Evolutionary conservation across 1,140 invertebrate species (phyloP).

Genomic region (Stegodyphus mimosarum): DNA sequence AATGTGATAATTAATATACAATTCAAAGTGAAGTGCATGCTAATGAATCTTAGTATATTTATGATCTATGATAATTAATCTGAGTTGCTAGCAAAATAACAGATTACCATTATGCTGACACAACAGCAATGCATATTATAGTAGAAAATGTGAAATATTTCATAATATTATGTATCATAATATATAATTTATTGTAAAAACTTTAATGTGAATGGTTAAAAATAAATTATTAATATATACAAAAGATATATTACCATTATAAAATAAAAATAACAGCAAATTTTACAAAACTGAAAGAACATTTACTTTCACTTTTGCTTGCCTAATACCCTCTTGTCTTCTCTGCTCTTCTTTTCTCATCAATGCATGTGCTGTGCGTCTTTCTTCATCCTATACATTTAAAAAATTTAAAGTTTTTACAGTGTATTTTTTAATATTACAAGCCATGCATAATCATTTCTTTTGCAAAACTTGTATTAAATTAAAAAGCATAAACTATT

Average conservation of each 20-base stretch:
- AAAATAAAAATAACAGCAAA: too few relatives aligned
- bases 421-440: not conserved
- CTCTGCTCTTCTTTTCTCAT: conserved; percentile 53
- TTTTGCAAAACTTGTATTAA: too few relatives aligned
- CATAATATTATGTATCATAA: not conserved
- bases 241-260: not conserved
- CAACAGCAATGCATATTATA: not conserved
- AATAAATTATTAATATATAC: not conserved
- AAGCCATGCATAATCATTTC: not conserved
- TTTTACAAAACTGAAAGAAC: too few relatives aligned
- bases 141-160: not conserved
- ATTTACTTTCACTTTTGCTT: conserved; percentile 54
- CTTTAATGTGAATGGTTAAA: not conserved
- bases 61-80: too few relatives aligned
- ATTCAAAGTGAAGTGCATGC: too few relatives aligned
- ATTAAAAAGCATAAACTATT: too few relatives aligned
- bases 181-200: not conserved
- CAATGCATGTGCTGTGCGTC: conserved; percentile 53
- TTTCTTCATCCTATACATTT: conserved; percentile 51
- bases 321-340: conserved; percentile 50
- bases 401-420: not conserved
- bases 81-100: too few relatives aligned
- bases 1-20: too few relatives aligned
- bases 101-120: not conserved
- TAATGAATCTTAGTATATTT: too few relatives aligned